phyloP scores from a whole-genome alignment of 1,140 invertebrate species.

The Lethocerus indicus region DNA sequence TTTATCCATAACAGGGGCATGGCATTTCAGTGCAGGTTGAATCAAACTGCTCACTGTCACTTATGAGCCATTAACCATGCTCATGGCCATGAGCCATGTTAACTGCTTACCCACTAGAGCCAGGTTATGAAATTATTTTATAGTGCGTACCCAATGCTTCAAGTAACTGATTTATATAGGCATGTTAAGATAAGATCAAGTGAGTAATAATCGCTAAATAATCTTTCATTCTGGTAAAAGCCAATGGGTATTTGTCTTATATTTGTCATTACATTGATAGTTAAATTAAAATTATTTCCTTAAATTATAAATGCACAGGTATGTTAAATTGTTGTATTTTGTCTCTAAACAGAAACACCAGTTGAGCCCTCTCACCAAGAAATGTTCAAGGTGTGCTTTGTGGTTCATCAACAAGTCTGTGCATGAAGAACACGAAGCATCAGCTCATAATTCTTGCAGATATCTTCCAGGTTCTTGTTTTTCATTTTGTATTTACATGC shows the following conservation, averaged over 20 bases:
- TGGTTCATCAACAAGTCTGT: slow-evolving; percentile 3
- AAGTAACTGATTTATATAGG: too few species aligned
- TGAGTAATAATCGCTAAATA: not conserved
- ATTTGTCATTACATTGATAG: not conserved
- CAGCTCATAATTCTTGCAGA: not conserved
- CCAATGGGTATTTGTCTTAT: not conserved
- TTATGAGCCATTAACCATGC: too few species aligned
- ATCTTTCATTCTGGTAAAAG: not conserved
- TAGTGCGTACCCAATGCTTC: too few species aligned
- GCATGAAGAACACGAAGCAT: not conserved
- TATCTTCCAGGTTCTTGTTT: not conserved
- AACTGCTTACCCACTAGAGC: too few species aligned
- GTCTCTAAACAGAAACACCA: slow-evolving; percentile 1
- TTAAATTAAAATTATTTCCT: not conserved
- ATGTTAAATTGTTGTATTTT: not conserved
- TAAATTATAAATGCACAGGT: not conserved
- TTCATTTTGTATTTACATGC: not conserved
- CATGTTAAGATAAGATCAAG: not conserved
- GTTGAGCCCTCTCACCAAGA: slow-evolving; percentile 1
- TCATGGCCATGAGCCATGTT: too few species aligned
- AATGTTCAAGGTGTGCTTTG: not conserved
- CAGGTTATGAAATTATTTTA: too few species aligned
- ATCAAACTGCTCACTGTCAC: too few species aligned
- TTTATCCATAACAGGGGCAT: too few species aligned
- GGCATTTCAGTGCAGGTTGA: too few species aligned